These are phyloP conservation scores for Acanthurus tractus DNA, from an alignment of 2,797 vertebrate genomes.

Conservation along the genomic window DNA sequence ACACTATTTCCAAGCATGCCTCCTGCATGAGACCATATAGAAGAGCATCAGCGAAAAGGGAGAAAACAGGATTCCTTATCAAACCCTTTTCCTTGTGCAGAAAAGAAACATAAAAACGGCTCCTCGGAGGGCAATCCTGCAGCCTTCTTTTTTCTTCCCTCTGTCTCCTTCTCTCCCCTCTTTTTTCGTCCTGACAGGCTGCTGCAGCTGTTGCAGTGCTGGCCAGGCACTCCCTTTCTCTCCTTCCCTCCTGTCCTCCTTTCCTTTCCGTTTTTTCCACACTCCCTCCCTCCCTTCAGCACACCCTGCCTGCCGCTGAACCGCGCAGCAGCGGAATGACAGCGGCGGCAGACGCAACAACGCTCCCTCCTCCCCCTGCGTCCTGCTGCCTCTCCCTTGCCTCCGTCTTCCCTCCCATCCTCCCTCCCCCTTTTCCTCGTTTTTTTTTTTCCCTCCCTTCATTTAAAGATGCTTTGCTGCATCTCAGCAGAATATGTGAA, in stretches of 20 bases:
- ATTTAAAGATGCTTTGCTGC: constrained; percentile 79
- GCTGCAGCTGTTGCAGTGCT: constrained; percentile 87
- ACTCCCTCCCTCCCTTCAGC: constrained; percentile 83
- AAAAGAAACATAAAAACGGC: constrained; percentile 59
- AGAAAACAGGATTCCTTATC: constrained; percentile 62
- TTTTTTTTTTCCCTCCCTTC: constrained; percentile 56
- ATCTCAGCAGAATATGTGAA: constrained; percentile 75
- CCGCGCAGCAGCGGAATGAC: constrained; percentile 90
- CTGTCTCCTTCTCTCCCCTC: constrained; percentile 60
- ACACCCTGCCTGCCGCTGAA: constrained; percentile 83
- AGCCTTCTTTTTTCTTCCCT: constrained; percentile 67
- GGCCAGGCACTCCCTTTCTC: constrained; percentile 83
- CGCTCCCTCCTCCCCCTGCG: constrained; percentile 81
- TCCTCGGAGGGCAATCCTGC: constrained; percentile 63
- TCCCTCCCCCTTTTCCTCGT: constrained; percentile 50
- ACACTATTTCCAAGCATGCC: constrained; percentile 89
- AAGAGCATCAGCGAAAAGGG: constrained; percentile 78
- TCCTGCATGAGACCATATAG: constrained; percentile 88
- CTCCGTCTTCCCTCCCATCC: constrained; percentile 69
- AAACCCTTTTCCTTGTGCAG: constrained; percentile 59
- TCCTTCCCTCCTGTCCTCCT: constrained; percentile 76
- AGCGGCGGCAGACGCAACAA: constrained; percentile 84
- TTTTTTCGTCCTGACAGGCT: constrained; percentile 76
- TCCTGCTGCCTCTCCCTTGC: constrained; percentile 71
- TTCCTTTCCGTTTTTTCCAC: constrained; percentile 75